Evolutionary conservation across 2,797 vertebrate genomes (phyloP), one percentile per base, ranked within the genome.

Genomic region (Pseudocheirus occidentalis): DNA sequence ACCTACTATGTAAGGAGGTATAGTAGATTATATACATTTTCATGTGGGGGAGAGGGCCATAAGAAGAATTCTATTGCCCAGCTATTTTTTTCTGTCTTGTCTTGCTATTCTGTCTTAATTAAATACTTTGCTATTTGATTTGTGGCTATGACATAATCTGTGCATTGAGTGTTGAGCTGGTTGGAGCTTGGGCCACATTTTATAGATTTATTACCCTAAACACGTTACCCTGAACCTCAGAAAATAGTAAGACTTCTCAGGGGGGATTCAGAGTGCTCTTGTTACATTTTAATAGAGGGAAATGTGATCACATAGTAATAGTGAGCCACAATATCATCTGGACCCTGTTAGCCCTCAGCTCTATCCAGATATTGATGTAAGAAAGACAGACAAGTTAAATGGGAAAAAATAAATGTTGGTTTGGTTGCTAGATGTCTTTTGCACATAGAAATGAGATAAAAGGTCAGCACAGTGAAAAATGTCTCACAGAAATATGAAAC

Each of bases 381-480:
- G 56, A 56, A 95, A 92, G n/a, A 90, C 92, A 62, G 58, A 92
- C 40, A 46, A 81, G 40, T 46, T 81, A 91, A 92, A 94, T 31
- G 29, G n/a, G 90, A 90, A 81, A 14, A 62, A 94, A 50, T 92
- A 81, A 93, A 93, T 91, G 91, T 55, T 90, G 54, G 96, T 55
- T 94, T 93, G 52, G 58, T 55, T 93, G 50, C 28, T 92, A 92
- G 87, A 90, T 81, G 40, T 81, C 73, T 91, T 91, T 92, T 92
- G 90, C 89, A 93, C 92, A 89, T 46, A 94, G 92, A 91, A 94
- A 95, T 9, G 54, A 91, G 57, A 89, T 90, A 91, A 62, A 95
- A 87, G 54, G 91, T 92, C 57, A 81, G 24, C 53, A 54, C 24
- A 58, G n/a, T 27, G 57, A 96, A 28, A 94, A 92, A 89, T 50